Evolutionary conservation across 2,797 vertebrate genomes (phyloP), one percentile per base, ranked within the genome.

Genomic region (Thripadectes ignobilis): DNA sequence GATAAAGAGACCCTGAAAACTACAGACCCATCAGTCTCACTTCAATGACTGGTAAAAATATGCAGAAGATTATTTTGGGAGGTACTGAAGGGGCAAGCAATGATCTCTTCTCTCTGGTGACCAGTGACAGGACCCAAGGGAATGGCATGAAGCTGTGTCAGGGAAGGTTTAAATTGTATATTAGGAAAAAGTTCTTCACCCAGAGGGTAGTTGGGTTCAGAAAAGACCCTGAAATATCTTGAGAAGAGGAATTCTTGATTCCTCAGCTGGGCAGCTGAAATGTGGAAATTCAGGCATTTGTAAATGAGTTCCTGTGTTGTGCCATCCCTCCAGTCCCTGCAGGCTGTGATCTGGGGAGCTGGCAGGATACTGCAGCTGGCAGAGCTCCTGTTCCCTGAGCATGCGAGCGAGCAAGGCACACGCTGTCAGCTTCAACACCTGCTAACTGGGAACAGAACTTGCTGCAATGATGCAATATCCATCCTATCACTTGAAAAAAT

Each of bases 361-460:
- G 95, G 91, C 91, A 91, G 27, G 65, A 66, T 80, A 17, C 18
- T 71, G 71, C 81, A 86, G 80, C 81, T 96, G 92, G 94, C 88
- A 94, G 75, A 66, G 48, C 52, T 95, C 65, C 83, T 90, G 71
- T 81, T 93, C 82, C 46, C 77, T 32, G 58, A 72, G 85, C 75
- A 67, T 72, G 22, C 5, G 4, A 93, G 71, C 0, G 2, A 93
- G 83, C 58, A 59, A 93, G 48, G 86, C 94, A 72, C 67, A 75
- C 3, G 0, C 78, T 75, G 81, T 22, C 77, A 78, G 68, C 74
- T 80, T 65, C 81, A 81, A 43, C 87, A 90, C 54, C 92, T 95
- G 93, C 83, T 92, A 67, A 85, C 61, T 34, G 57, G 67, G 71
- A 94, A 43, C 62, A 69, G 49, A 91, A 69, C 38, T 86, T 0